These are phyloP conservation scores for Argyresthia albistria DNA, from an alignment of 2,888 invertebrate genomes.

Conservation along the genomic window DNA sequence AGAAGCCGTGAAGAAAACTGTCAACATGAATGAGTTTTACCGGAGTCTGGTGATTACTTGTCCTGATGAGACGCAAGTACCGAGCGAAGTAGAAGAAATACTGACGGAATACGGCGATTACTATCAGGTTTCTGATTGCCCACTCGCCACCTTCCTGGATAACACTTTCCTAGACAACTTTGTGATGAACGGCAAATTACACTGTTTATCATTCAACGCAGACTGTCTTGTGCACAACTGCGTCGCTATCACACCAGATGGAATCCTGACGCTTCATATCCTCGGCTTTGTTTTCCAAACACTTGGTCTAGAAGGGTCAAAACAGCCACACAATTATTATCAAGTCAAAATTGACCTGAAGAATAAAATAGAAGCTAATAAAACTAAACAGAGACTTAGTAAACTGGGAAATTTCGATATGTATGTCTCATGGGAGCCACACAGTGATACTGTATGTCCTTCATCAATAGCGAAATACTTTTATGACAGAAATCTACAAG, in stretches of 20 bases:
- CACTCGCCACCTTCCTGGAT: constrained; percentile 39
- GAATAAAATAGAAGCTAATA: constrained; percentile 23
- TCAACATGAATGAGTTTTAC: constrained; percentile 47
- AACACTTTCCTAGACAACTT: constrained; percentile 45
- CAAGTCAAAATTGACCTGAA: constrained; percentile 44
- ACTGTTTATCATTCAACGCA: constrained; percentile 35
- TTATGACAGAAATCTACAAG: constrained; percentile 28
- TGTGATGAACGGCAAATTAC: constrained; percentile 39
- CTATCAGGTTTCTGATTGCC: constrained; percentile 36
- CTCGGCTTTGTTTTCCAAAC: constrained; percentile 44
- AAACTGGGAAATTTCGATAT: constrained; percentile 42
- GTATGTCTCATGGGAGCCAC: constrained; percentile 43
- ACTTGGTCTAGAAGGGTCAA: constrained; percentile 50
- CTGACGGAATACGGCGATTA: constrained; percentile 45
- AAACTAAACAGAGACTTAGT: constrained; percentile 24
- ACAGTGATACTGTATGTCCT: constrained; percentile 40
- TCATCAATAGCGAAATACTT: constrained; percentile 61
- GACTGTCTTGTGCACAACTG: constrained; percentile 50
- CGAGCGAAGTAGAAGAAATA: constrained; percentile 31
- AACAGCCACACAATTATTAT: constrained; percentile 37
- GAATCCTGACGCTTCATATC: constrained; percentile 39
- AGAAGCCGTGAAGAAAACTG: constrained; percentile 21
- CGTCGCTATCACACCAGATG: constrained; percentile 46
- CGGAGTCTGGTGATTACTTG: constrained; percentile 47
- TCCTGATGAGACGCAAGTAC: constrained; percentile 46